phyloP scores from a whole-genome alignment of 2,797 vertebrate species.

The Peromyscus aztecus region DNA sequence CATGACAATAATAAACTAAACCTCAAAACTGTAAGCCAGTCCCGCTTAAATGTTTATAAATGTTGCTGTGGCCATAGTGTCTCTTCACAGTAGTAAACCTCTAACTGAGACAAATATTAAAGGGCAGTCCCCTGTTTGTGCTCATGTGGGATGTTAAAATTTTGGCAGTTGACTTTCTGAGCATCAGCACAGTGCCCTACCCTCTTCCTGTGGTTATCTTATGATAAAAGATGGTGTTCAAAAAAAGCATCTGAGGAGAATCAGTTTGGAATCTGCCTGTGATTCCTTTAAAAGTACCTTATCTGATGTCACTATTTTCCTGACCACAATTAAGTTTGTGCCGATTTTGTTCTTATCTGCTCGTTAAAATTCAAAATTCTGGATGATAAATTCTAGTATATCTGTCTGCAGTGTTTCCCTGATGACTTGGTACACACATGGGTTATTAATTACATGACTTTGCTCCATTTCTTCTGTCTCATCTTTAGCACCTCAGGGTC shows the following conservation, averaged over 20 bases:
- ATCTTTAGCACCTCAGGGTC: neutral
- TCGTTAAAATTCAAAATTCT: neutral
- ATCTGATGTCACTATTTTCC: neutral
- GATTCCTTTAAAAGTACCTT: neutral
- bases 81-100: neutral
- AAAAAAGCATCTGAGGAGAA: neutral
- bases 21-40: neutral
- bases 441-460: too few relatives aligned
- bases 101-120: neutral
- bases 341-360: neutral
- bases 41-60: neutral
- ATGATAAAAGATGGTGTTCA: neutral
- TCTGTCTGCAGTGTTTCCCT: neutral
- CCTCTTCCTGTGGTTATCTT: accelerated
- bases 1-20: neutral
- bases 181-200: neutral
- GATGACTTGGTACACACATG: neutral
- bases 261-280: neutral
- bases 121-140: neutral
- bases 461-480: neutral
- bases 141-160: neutral
- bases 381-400: neutral
- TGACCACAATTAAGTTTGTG: neutral
- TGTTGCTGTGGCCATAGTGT: neutral
- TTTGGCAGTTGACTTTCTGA: neutral